Evolutionary conservation across 2,797 vertebrate genomes (phyloP).

Genomic region (Anableps anableps): DNA sequence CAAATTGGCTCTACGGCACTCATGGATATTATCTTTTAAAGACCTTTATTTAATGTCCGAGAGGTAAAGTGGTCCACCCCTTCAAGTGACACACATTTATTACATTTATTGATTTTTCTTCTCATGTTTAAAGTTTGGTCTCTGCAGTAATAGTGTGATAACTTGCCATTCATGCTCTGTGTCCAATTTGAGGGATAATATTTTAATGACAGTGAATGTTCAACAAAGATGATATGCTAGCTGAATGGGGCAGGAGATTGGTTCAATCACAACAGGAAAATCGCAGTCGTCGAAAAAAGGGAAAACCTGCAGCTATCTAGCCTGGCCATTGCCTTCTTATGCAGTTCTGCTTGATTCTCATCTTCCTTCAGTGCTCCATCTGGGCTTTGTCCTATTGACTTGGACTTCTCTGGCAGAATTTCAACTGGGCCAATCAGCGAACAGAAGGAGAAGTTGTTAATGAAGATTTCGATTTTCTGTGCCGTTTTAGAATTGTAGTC

Average conservation of each 20-base stretch:
- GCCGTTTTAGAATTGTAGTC: too few species aligned
- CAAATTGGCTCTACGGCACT: slow-evolving; percentile 81
- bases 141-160: slow-evolving; percentile 59
- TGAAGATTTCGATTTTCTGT: too few species aligned
- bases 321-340: too few species aligned
- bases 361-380: too few species aligned
- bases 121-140: slow-evolving; percentile 84
- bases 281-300: neutral
- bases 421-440: too few species aligned
- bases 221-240: slow-evolving; percentile 68
- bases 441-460: too few species aligned
- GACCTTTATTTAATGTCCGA: slow-evolving; percentile 81
- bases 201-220: slow-evolving; percentile 86
- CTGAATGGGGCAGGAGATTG: slow-evolving; percentile 21
- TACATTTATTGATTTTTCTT: slow-evolving; percentile 85
- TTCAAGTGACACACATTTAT: slow-evolving; percentile 86
- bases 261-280: neutral
- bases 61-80: slow-evolving; percentile 75
- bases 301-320: neutral
- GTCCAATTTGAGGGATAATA: slow-evolving; percentile 89
- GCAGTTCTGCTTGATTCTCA: too few species aligned
- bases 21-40: slow-evolving; percentile 94
- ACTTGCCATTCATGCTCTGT: slow-evolving; percentile 84
- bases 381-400: too few species aligned
- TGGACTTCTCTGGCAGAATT: too few species aligned